A percentile compares a stretch with the other conserved stretches of the same genome.
Conservation (phyloP, 1,140 invertebrate species). For the Heliothis subflexa region DNA sequence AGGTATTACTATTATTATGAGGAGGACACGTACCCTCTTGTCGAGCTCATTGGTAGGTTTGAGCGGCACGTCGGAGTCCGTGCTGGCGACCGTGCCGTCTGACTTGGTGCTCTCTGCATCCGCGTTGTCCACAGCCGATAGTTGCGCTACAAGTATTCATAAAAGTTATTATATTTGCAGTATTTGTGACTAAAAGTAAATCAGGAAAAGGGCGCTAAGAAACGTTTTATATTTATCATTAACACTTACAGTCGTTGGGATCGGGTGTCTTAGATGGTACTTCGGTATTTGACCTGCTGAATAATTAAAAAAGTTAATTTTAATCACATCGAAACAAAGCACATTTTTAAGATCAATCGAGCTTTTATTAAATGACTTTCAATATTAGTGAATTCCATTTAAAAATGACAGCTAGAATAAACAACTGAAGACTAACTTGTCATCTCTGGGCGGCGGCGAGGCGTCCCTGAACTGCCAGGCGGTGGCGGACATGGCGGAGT, state of each 20-base stretch:
- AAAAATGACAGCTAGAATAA: too few relatives aligned
- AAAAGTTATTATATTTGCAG: too few relatives aligned
- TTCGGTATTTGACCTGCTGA: conserved; percentile 63
- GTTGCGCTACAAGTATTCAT: conserved; percentile 49
- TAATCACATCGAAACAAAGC: not conserved
- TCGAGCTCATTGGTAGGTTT: conserved; percentile 88
- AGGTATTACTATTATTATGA: not conserved
- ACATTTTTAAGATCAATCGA: too few relatives aligned
- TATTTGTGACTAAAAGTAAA: too few relatives aligned
- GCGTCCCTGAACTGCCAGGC: conserved; percentile 87
- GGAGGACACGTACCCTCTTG: conserved; percentile 82
- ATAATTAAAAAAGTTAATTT: conserved; percentile 24
- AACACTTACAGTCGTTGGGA: conserved; percentile 71
- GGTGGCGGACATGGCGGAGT: conserved; percentile 89
- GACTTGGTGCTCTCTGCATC: conserved; percentile 87
- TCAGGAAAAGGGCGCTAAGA: too few relatives aligned
- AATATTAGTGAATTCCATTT: not conserved
- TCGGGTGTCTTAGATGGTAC: conserved; percentile 62
- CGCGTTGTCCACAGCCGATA: conserved; percentile 71
- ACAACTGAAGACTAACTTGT: conserved; percentile 60
- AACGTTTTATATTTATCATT: too few relatives aligned
- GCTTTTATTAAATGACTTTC: too few relatives aligned
- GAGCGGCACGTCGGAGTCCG: conserved; percentile 88
- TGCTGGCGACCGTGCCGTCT: conserved; percentile 89
- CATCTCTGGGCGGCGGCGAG: conserved; percentile 63